These are phyloP conservation scores for Heliconius aoede DNA, from an alignment of 2,888 invertebrate genomes.

Conservation along the genomic window DNA sequence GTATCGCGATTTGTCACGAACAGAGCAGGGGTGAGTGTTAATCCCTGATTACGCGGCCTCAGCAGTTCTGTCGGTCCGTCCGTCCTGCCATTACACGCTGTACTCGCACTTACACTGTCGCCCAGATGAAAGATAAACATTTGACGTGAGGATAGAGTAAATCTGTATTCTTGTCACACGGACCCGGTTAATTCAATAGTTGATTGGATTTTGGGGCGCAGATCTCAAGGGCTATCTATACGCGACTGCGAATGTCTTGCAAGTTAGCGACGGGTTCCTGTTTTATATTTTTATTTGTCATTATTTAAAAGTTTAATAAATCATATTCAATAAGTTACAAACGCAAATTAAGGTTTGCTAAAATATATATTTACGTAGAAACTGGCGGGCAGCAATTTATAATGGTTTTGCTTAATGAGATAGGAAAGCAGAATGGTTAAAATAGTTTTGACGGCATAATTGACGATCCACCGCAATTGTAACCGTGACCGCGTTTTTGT, in stretches of 20 bases:
- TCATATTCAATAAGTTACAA: neutral
- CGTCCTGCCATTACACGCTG: slow-evolving; percentile 57
- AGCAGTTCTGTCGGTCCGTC: slow-evolving; percentile 62
- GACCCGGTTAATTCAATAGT: slow-evolving; percentile 82
- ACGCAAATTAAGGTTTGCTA: neutral
- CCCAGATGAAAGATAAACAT: slow-evolving; percentile 83
- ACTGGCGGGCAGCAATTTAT: slow-evolving; percentile 8
- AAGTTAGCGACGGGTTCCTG: slow-evolving; percentile 32
- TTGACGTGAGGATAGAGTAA: slow-evolving; percentile 78
- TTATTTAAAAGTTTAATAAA: neutral
- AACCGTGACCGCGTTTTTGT: slow-evolving; percentile 24
- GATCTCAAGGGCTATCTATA: slow-evolving; percentile 68
- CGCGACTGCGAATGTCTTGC: slow-evolving; percentile 53
- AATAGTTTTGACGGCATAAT: slow-evolving; percentile 27
- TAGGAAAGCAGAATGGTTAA: slow-evolving; percentile 25
- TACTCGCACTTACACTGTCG: slow-evolving; percentile 66
- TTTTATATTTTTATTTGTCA: slow-evolving; percentile 37
- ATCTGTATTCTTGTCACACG: slow-evolving; percentile 83
- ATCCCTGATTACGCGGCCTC: slow-evolving; percentile 55
- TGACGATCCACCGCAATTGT: slow-evolving; percentile 19
- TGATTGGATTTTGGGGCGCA: slow-evolving; percentile 82
- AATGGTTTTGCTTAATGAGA: slow-evolving; percentile 43
- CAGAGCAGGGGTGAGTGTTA: slow-evolving; percentile 42
- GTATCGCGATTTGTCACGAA: slow-evolving; percentile 40
- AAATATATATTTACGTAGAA: slow-evolving; percentile 15